Base-by-base conservation (phyloP, 2,113 vertebrate genomes). In the Perca schrenkii region DNA sequence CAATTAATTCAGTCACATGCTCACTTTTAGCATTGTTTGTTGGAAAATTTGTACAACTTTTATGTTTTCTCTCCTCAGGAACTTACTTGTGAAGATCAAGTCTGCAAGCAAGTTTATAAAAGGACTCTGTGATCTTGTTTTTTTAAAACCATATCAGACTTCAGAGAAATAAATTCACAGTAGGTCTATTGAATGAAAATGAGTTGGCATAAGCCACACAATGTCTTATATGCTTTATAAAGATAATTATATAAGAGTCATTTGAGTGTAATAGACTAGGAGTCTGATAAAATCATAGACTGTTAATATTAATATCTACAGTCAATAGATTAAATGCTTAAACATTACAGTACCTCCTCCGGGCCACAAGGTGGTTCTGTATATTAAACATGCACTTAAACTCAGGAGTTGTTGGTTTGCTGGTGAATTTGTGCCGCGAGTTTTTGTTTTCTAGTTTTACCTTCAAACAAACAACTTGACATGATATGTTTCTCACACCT, bases 21-120 rank as follows among this genome's bases (percentile, higher is more conserved):
- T 13, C 2, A 17, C 11, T 36, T 7, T 43, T 52, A 6, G 12
- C 4, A 54, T 21, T 71, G 43, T 31, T 15, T 13, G n/a, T 8
- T 50, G 6, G 2, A 50, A 21, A 2, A 6, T 36, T 36, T 14
- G 60, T 1, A 19, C 6, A 47, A 31, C 10, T 53, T 43, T 34
- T 0, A 14, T 77, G 10, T 54, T 74, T 71, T 64, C 68, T 80
- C 70, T 78, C 77, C 80, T 13, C 60, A 97, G 97, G 97, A 98
- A 79, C 94, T 99, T 34, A 94, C 88, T 72, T 98, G 97, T 91
- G 96, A 96, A 74, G 95, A 95, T 76, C 93, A 97, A 89, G 92
- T 96, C 21, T 97, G 96, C 89, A 96, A 89, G 72, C 97, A 98
- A 82, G 86, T 95, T 0, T 98, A 93, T 92, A 97, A 95, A 93